These are phyloP conservation scores for Manis javanica DNA, from an alignment of 2,797 vertebrate species.

Conservation along the genomic window DNA sequence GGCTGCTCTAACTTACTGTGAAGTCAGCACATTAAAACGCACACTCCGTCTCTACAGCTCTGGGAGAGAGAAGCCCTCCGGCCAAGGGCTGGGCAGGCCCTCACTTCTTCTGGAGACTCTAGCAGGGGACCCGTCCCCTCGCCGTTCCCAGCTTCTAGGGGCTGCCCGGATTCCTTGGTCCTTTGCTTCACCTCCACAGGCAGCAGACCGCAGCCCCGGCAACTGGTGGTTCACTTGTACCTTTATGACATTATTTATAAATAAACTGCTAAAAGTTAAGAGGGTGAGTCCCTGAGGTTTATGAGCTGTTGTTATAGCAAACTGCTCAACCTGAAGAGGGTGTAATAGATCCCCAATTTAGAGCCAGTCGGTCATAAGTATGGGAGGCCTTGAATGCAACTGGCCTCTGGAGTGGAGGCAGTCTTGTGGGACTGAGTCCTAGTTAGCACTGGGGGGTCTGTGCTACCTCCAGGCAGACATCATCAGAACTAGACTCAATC, in stretches of 20 bases:
- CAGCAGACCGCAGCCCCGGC: not conserved
- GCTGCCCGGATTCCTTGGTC: accelerated
- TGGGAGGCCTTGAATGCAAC: not conserved
- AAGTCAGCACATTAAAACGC: not conserved
- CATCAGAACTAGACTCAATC: not conserved
- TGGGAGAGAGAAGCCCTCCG: not conserved
- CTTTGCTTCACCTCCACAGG: not conserved
- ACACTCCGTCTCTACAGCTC: not conserved
- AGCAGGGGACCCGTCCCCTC: not conserved
- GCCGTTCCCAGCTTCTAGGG: not conserved
- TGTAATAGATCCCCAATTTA: not conserved
- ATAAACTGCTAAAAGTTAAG: not conserved
- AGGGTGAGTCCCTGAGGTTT: not conserved
- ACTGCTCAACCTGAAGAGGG: not conserved
- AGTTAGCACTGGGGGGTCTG: not conserved
- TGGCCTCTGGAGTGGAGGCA: not conserved
- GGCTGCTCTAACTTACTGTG: not conserved
- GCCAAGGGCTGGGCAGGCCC: not conserved
- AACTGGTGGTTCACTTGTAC: not conserved
- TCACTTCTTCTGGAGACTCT: not conserved
- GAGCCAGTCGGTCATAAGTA: not conserved
- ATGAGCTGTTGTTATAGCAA: not conserved
- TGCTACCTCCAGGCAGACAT: not conserved
- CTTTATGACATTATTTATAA: too few relatives aligned
- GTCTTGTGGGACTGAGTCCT: not conserved